Percentiles rank a stretch among this genome's conserved stretches.
phyloP scores from a whole-genome alignment of 64 coral and sea anemone genomes.

The Acropora yongei region DNA sequence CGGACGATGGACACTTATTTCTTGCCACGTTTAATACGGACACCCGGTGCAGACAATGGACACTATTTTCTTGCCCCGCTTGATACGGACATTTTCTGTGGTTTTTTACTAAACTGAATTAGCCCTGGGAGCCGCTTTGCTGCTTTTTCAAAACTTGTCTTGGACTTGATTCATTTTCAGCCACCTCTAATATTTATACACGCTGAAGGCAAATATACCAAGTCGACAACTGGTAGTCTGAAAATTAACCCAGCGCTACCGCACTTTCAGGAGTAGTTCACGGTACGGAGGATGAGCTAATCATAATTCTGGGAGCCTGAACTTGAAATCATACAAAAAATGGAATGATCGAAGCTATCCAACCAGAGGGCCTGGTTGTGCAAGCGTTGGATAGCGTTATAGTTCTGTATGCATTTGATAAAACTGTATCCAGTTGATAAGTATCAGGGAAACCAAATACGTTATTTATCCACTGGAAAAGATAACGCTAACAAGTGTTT shows the following conservation, averaged over 20 bases:
- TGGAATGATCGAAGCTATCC: slow-evolving; percentile 1
- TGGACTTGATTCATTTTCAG: neutral
- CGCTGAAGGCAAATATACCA: neutral
- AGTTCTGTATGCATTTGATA: neutral
- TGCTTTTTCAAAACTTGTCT: slow-evolving; percentile 1
- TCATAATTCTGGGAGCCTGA: neutral
- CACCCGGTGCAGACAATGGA: neutral
- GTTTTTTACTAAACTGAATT: neutral
- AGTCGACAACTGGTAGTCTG: slow-evolving; percentile 1
- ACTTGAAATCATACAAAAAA: neutral
- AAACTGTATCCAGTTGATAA: slow-evolving; percentile 1
- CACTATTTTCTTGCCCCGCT: neutral
- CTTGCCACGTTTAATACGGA: too few relatives aligned
- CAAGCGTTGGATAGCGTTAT: slow-evolving; percentile 1
- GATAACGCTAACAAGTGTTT: neutral
- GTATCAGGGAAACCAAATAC: slow-evolving; percentile 1
- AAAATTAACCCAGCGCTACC: neutral
- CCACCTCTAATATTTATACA: neutral
- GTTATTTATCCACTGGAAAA: neutral
- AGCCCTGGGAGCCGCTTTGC: neutral
- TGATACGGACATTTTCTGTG: neutral
- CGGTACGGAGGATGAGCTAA: neutral
- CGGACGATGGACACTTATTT: neutral
- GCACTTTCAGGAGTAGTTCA: neutral
- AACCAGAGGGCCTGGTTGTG: neutral